Evolutionary conservation across 2,797 vertebrate species (phyloP).

Genomic region (Acanthornis magna): DNA sequence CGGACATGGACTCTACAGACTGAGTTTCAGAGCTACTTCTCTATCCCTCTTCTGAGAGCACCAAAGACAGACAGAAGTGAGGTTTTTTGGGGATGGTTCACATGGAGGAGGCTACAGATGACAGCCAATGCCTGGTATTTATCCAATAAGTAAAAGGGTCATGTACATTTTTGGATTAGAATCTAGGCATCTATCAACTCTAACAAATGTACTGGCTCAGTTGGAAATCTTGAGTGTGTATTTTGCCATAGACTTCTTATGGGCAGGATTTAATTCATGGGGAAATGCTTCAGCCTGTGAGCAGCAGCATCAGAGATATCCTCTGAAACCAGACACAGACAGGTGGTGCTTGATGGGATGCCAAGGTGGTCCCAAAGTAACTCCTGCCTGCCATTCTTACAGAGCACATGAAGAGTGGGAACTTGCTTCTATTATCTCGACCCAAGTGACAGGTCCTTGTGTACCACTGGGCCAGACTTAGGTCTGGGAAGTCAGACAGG

Average conservation of each 20-base stretch:
- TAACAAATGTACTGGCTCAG: not conserved
- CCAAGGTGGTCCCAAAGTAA: not conserved
- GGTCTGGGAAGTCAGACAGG: not conserved
- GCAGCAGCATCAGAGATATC: not conserved
- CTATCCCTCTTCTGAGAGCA: not conserved
- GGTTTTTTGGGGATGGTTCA: not conserved
- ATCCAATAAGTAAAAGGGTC: not conserved
- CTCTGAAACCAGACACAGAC: not conserved
- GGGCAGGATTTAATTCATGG: not conserved
- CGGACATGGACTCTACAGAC: not conserved
- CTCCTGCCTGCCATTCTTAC: not conserved
- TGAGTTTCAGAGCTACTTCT: not conserved
- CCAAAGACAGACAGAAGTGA: not conserved
- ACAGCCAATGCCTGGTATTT: not conserved
- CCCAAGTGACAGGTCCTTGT: not conserved
- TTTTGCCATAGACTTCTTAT: not conserved
- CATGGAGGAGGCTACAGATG: not conserved
- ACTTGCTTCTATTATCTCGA: not conserved
- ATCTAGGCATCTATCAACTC: not conserved
- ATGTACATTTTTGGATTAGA: not conserved
- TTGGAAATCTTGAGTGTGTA: not conserved
- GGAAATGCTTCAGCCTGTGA: not conserved
- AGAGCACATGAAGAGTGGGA: not conserved
- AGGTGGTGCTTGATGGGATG: not conserved
- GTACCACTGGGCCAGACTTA: not conserved